These are phyloP conservation scores for Marcusenius ussheri DNA, from an alignment of 2,113 vertebrate species.

Conservation along the genomic window DNA sequence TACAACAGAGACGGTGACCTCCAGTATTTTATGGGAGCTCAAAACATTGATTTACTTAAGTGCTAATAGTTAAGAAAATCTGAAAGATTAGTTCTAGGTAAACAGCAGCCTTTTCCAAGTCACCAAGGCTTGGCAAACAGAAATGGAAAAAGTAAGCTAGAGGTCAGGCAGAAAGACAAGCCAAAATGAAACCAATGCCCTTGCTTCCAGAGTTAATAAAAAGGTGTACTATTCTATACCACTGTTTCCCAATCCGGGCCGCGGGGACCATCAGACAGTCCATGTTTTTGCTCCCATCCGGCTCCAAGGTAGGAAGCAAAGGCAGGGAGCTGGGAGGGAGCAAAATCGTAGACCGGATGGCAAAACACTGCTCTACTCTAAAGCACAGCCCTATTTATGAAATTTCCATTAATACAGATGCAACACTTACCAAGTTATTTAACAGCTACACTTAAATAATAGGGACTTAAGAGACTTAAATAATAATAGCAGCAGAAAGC, in stretches of 20 bases:
- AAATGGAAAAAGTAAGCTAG: not conserved
- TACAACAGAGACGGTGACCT: not conserved
- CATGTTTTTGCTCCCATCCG: not conserved
- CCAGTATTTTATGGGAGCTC: not conserved
- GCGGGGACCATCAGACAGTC: not conserved
- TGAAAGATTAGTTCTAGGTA: not conserved
- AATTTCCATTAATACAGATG: too few species aligned
- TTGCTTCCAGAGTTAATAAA: not conserved
- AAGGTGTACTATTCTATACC: not conserved
- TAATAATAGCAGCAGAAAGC: not conserved
- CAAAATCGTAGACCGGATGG: not conserved
- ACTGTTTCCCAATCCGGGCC: not conserved
- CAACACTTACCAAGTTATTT: not conserved
- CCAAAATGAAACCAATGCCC: not conserved
- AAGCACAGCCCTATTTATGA: not conserved
- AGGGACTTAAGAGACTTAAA: not conserved
- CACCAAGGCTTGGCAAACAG: not conserved
- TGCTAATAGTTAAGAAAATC: not conserved
- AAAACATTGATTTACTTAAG: not conserved
- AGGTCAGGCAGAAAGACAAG: not conserved
- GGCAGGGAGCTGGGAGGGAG: too few species aligned
- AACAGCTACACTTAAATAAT: not conserved
- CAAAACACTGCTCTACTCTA: not conserved
- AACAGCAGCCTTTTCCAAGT: not conserved
- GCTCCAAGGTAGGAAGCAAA: not conserved